Conservation (phyloP, 1,140 invertebrate genomes). For the Alviniconcha marisindica region DNA sequence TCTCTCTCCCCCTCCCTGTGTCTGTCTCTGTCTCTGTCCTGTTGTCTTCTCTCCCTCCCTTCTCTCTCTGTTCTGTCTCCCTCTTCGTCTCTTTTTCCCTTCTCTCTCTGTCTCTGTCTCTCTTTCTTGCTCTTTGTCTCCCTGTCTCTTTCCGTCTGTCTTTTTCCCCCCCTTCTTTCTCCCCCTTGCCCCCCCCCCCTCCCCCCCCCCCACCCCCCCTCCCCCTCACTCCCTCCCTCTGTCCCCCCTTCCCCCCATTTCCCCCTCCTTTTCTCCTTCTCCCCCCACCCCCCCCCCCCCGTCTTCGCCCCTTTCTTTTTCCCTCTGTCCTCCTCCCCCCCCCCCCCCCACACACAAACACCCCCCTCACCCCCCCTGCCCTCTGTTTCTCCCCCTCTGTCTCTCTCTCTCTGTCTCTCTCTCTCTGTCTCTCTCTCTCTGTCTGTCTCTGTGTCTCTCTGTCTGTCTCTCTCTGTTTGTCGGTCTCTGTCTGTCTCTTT, state of each 20-base stretch:
- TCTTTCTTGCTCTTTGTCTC: too few relatives aligned
- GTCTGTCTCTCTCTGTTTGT: conserved; percentile 41
- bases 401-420: conserved; percentile 42
- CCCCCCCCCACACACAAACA: background rate
- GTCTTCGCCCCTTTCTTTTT: background rate
- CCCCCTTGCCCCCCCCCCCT: too few relatives aligned
- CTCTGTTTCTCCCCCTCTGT: background rate
- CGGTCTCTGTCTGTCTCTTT: conserved; percentile 22
- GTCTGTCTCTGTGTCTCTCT: conserved; percentile 41
- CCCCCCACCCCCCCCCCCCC: background rate
- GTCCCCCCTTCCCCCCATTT: too few relatives aligned
- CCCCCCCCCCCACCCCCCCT: too few relatives aligned
- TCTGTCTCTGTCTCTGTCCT: background rate
- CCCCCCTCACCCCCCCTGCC: background rate
- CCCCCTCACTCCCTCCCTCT: too few relatives aligned
- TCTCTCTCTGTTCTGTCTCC: too few relatives aligned
- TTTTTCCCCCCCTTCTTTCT: too few relatives aligned
- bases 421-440: conserved; percentile 40
- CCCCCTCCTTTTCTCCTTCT: background rate
- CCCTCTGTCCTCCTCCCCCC: background rate
- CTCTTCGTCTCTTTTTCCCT: too few relatives aligned
- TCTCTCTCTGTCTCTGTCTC: too few relatives aligned
- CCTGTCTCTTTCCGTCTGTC: too few relatives aligned
- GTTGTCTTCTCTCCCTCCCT: too few relatives aligned
- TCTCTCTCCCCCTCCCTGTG: background rate